Evolutionary conservation across 2,113 vertebrate species (phyloP), one percentile per base, ranked within the genome.

Genomic region (Eptesicus fuscus): DNA sequence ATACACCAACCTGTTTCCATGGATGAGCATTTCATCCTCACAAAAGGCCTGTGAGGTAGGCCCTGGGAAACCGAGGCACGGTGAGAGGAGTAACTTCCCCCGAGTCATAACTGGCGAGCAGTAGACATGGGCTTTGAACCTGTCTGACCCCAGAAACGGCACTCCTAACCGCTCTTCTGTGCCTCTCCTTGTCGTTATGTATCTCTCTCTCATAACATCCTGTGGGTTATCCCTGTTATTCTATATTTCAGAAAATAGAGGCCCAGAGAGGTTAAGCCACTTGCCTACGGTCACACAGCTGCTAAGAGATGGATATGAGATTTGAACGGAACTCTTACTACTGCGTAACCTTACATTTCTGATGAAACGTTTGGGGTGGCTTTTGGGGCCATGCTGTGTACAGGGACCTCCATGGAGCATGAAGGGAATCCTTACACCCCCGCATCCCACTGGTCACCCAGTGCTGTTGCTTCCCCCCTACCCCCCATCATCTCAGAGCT

Each of bases 201-300:
- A 6, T 71, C 8, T 49, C 23, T 69, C 32, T 25, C 30, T 91
- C 8, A 12, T 12, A 35, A 49, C 37, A 74, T 56, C 67, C 35
- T 63, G 13, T 20, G 16, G 71, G 25, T 7, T 40, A 84, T 17
- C 14, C 32, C 13, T 32, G 69, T 47, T 32, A 71, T 32, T 70
- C 35, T 51, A 0, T 13, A n/a, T 65, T 79, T 59, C 35, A 79
- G 74, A 91, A 63, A 59, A 42, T 6, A 93, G 83, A 65, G 32
- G 14, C 53, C 74, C 96, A 73, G 95, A 92, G 83, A 69, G n/a
- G 40, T 61, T 35, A 90, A 77, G 23, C 10, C 59, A 59, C 40
- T n/a, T 49, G 40, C 13, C 8, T 65, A 40, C 40, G 49, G 65
- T 40, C 93, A 88, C 90, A 80, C 30, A 87, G 93, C 70, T 84